A percentile compares a stretch with the other conserved stretches of the same genome.
Evolutionary conservation across 2,888 invertebrate species (phyloP).

Genomic region (Cenopis cana): DNA sequence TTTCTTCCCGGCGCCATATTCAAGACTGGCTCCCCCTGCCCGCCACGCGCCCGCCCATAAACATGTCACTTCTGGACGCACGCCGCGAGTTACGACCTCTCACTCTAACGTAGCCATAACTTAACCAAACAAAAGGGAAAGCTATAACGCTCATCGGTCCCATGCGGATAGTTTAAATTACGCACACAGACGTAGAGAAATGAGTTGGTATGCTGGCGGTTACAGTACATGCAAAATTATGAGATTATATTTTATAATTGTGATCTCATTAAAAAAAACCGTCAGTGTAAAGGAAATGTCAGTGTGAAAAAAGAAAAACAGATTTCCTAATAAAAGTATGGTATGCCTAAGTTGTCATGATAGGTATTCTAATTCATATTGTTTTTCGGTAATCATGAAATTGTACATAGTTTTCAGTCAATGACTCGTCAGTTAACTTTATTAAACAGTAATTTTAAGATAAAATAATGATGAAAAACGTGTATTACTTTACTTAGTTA

Average conservation of each 20-base stretch:
- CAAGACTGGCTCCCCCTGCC: conserved; percentile 74
- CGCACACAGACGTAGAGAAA: conserved; percentile 78
- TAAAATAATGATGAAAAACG: too few relatives aligned
- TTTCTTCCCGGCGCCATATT: conserved; percentile 75
- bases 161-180: conserved; percentile 84
- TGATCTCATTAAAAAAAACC: neutral
- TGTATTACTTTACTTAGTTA: too few relatives aligned
- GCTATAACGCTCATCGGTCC: conserved; percentile 84
- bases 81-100: conserved; percentile 82
- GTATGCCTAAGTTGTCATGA: neutral
- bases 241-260: conserved; percentile 21
- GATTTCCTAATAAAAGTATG: neutral
- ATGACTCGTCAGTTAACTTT: neutral
- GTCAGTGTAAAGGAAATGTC: too few relatives aligned
- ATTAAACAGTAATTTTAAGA: neutral
- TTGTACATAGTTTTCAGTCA: too few relatives aligned
- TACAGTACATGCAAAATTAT: conserved; percentile 38
- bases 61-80: conserved; percentile 81
- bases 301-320: neutral
- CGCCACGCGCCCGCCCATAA: conserved; percentile 82
- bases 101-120: conserved; percentile 83
- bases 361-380: neutral
- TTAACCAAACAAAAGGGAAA: conserved; percentile 84
- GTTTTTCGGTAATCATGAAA: neutral
- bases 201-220: conserved; percentile 79